A percentile compares a stretch with the other conserved stretches of the same genome.
These are phyloP conservation scores for Sweltsa coloradensis DNA, from an alignment of 1,140 invertebrate genomes.

Conservation along the genomic window DNA sequence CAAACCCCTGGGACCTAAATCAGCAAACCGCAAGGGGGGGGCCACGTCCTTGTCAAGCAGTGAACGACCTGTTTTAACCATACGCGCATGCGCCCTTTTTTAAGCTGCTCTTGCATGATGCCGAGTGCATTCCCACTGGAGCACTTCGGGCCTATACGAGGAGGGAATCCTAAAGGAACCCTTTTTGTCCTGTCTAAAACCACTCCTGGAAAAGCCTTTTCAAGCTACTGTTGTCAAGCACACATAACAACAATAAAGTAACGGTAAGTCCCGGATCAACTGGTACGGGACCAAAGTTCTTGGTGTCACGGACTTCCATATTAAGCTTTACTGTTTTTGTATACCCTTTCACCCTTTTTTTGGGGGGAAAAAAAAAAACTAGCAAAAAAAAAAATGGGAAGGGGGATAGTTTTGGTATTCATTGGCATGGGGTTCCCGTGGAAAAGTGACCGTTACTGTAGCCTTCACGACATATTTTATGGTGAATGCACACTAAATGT, in stretches of 20 bases:
- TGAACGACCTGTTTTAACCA: slow-evolving; percentile 45
- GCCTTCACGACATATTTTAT: too few relatives aligned
- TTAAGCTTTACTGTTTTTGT: slow-evolving; percentile 71
- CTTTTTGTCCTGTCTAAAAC: slow-evolving; percentile 50
- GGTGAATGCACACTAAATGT: too few relatives aligned
- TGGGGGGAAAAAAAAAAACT: too few relatives aligned
- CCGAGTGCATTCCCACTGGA: slow-evolving; percentile 28
- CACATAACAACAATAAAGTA: slow-evolving; percentile 19
- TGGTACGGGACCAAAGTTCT: slow-evolving; percentile 65
- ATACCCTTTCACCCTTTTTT: too few relatives aligned
- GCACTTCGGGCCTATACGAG: slow-evolving; percentile 6
- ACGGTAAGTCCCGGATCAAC: slow-evolving; percentile 64
- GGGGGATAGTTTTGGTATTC: too few relatives aligned
- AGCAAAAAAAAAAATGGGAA: too few relatives aligned
- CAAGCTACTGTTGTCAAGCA: slow-evolving; percentile 50
- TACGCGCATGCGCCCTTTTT: slow-evolving; percentile 38
- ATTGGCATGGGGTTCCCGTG: too few relatives aligned
- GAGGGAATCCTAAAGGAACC: slow-evolving; percentile 37
- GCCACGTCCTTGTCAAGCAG: slow-evolving; percentile 39
- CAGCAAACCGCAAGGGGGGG: background rate
- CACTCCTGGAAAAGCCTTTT: slow-evolving; percentile 52
- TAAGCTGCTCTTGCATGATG: slow-evolving; percentile 38
- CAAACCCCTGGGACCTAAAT: slow-evolving; percentile 11
- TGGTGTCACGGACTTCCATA: slow-evolving; percentile 57
- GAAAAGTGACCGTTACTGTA: too few relatives aligned